phyloP scores from a whole-genome alignment of 2,797 vertebrate species.

The Pseudomugil gertrudae region DNA sequence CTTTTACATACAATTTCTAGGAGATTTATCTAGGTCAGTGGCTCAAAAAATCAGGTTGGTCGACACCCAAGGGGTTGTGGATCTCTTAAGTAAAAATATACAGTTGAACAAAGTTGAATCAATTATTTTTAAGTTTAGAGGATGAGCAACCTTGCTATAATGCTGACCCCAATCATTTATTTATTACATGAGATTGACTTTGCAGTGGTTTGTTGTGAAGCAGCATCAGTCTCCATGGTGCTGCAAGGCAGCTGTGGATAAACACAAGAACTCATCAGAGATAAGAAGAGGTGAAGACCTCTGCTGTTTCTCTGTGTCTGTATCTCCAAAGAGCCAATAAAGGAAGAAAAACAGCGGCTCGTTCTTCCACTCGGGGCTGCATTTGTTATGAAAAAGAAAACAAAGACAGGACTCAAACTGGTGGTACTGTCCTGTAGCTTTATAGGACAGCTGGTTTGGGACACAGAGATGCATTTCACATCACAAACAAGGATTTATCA shows the following conservation, averaged over 20 bases:
- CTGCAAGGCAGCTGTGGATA: constrained; percentile 14
- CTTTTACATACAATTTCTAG: not conserved
- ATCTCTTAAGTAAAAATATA: not conserved
- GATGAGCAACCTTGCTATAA: constrained; percentile 8
- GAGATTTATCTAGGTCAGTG: constrained; percentile 12
- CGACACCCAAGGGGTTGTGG: not conserved
- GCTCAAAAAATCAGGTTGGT: not conserved
- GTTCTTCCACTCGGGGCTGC: not conserved
- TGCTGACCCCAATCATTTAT: constrained; percentile 22
- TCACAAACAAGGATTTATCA: not conserved
- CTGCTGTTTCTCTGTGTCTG: not conserved
- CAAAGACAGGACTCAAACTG: not conserved
- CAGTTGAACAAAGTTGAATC: not conserved
- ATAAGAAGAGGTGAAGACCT: constrained; percentile 7
- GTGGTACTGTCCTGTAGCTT: not conserved
- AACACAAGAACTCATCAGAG: constrained; percentile 13
- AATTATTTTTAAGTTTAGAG: not conserved
- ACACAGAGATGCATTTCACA: not conserved
- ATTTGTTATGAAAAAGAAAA: constrained; percentile 5
- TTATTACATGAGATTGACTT: constrained; percentile 12
- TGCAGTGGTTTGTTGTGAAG: not conserved
- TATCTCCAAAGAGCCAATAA: not conserved
- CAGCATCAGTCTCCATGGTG: constrained; percentile 12
- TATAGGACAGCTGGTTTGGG: not conserved
- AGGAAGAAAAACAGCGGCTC: not conserved